Evolutionary conservation across 2,113 vertebrate species (phyloP).

Genomic region (Myxocyprinus asiaticus): DNA sequence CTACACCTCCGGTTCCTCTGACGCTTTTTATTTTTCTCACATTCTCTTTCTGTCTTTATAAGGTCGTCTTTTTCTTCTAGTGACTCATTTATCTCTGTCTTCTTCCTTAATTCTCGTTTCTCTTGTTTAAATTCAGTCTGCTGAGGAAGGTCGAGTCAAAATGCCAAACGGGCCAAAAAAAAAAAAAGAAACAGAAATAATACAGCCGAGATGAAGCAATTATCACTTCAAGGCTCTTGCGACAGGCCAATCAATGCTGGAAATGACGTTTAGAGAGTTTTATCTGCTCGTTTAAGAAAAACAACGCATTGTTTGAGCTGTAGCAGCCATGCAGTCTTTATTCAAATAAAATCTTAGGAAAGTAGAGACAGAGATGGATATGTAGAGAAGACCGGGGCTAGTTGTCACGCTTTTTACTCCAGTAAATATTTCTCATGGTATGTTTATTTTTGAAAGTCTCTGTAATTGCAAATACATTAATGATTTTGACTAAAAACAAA

Average conservation of each 20-base stretch:
- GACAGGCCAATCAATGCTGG: constrained; percentile 45
- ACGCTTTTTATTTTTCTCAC: background rate
- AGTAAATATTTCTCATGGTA: too few species aligned
- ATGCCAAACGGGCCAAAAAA: background rate
- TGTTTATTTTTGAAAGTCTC: too few species aligned
- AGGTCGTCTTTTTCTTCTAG: background rate
- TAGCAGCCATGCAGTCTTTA: too few species aligned
- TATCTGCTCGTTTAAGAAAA: too few species aligned
- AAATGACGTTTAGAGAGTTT: too few species aligned
- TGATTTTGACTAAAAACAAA: too few species aligned
- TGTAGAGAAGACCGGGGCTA: too few species aligned
- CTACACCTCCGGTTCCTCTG: constrained; percentile 11
- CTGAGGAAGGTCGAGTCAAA: background rate
- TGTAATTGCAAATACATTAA: too few species aligned
- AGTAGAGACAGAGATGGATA: too few species aligned
- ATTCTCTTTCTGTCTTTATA: background rate
- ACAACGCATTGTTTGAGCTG: too few species aligned
- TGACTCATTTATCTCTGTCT: background rate
- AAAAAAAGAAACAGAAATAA: constrained; percentile 8
- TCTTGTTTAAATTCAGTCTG: constrained; percentile 11
- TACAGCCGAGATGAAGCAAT: constrained; percentile 24
- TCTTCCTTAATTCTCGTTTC: background rate
- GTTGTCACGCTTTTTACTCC: too few species aligned
- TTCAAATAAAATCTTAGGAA: too few species aligned
- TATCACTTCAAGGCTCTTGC: constrained; percentile 50